Evolutionary conservation across 2,888 invertebrate species (phyloP).

Genomic region (Nomada fucata): DNA sequence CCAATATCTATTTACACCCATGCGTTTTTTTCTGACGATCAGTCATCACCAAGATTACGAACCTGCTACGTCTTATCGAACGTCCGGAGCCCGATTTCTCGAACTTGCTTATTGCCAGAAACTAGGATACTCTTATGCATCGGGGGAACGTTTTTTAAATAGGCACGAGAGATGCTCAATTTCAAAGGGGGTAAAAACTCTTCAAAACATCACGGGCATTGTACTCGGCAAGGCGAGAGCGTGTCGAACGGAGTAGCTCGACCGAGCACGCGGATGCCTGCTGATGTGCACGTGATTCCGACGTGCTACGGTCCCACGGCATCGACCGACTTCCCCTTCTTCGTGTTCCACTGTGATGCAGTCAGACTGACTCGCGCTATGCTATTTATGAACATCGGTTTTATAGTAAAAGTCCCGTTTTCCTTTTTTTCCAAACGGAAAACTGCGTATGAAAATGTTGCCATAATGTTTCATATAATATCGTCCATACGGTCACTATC

Average conservation of each 20-base stretch:
- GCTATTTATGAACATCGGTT: conserved; percentile 50
- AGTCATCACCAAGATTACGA: not conserved
- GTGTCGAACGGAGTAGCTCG: conserved; percentile 63
- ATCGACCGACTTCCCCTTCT: conserved; percentile 80
- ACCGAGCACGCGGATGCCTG: conserved; percentile 81
- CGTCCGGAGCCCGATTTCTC: not conserved
- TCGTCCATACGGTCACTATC: no score
- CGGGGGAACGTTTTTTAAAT: conserved; percentile 3
- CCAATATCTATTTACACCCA: not conserved
- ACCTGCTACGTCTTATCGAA: not conserved
- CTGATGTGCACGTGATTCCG: conserved; percentile 83
- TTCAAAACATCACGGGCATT: conserved; percentile 51
- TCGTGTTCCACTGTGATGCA: conserved; percentile 59
- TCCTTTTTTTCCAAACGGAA: conserved; percentile 1
- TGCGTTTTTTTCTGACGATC: not conserved
- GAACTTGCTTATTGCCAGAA: not conserved
- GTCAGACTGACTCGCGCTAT: conserved; percentile 44
- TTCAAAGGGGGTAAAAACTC: conserved; percentile 40
- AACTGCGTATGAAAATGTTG: not conserved
- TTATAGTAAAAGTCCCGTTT: conserved; percentile 38
- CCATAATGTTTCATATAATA: no score
- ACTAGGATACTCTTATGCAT: not conserved
- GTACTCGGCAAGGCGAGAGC: conserved; percentile 53
- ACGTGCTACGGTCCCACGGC: conserved; percentile 77
- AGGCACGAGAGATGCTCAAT: not conserved